These are phyloP conservation scores for Leptodactylus fuscus DNA, from an alignment of 2,113 vertebrate species.

Conservation along the genomic window DNA sequence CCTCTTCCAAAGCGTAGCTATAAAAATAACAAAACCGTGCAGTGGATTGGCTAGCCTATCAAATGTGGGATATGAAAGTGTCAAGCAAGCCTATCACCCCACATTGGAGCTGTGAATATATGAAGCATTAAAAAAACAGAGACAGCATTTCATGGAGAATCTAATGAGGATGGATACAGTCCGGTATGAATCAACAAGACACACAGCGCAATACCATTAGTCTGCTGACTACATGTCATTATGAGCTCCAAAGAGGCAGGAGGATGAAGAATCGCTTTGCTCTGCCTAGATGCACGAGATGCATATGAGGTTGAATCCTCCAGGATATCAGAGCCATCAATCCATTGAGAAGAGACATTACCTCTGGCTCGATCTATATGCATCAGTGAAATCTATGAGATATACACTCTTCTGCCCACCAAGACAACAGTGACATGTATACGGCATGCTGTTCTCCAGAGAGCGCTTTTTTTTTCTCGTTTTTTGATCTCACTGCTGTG, in stretches of 20 bases:
- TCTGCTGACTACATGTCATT: constrained; percentile 61
- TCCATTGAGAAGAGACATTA: constrained; percentile 38
- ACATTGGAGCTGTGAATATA: constrained; percentile 59
- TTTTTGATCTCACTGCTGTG: background rate
- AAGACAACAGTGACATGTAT: constrained; percentile 42
- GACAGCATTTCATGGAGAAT: constrained; percentile 61
- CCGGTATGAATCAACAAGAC: constrained; percentile 61
- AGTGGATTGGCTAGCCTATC: constrained; percentile 56
- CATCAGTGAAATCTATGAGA: constrained; percentile 34
- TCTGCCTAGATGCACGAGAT: constrained; percentile 52
- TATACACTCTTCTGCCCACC: constrained; percentile 33
- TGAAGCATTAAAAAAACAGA: constrained; percentile 60
- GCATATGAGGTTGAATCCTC: constrained; percentile 54
- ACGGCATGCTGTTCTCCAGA: background rate
- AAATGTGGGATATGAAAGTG: constrained; percentile 60
- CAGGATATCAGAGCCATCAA: constrained; percentile 46
- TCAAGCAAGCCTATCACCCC: constrained; percentile 56
- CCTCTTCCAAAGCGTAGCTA: constrained; percentile 50
- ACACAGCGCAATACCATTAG: constrained; percentile 60
- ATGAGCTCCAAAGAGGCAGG: constrained; percentile 58
- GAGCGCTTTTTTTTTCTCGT: background rate
- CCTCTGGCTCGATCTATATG: constrained; percentile 39
- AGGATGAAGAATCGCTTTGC: constrained; percentile 54
- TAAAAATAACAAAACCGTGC: constrained; percentile 57
- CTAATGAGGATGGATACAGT: constrained; percentile 60